Conservation (phyloP, 2,888 invertebrate genomes). For the Eudasyphora cyanicolor region DNA sequence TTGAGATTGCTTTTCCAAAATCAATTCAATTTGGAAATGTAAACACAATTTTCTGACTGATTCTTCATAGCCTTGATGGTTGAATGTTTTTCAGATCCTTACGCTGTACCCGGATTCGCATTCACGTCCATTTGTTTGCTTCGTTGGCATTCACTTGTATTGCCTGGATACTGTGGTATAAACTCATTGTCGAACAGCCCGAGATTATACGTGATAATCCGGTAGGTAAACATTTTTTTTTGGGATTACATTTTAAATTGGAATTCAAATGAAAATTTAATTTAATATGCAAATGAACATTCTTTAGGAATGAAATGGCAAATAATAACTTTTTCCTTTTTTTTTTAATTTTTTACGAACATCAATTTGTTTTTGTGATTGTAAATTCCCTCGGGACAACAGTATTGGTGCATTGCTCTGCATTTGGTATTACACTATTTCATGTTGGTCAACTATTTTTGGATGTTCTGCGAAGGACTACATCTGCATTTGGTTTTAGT, state of each 20-base stretch:
- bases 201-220: conserved; percentile 83
- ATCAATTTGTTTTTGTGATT: background rate
- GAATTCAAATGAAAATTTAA: too few species aligned
- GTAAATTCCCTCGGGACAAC: conserved; percentile 68
- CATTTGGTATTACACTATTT: conserved; percentile 87
- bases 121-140: conserved; percentile 89
- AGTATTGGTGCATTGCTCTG: conserved; percentile 87
- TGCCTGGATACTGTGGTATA: conserved; percentile 89
- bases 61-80: background rate
- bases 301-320: too few species aligned
- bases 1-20: background rate
- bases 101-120: conserved; percentile 87
- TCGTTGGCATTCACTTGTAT: conserved; percentile 88
- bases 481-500: conserved; percentile 89
- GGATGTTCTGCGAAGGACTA: conserved; percentile 92
- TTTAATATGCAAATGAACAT: too few species aligned
- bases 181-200: conserved; percentile 82
- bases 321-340: too few species aligned
- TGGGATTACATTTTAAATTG: background rate
- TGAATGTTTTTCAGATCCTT: conserved; percentile 81
- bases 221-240: conserved; percentile 80
- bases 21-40: background rate
- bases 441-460: conserved; percentile 89
- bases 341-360: too few species aligned
- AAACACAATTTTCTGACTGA: conserved; percentile 14